Evolutionary conservation across 2,113 vertebrate species (phyloP).

Genomic region (Tichodroma muraria): DNA sequence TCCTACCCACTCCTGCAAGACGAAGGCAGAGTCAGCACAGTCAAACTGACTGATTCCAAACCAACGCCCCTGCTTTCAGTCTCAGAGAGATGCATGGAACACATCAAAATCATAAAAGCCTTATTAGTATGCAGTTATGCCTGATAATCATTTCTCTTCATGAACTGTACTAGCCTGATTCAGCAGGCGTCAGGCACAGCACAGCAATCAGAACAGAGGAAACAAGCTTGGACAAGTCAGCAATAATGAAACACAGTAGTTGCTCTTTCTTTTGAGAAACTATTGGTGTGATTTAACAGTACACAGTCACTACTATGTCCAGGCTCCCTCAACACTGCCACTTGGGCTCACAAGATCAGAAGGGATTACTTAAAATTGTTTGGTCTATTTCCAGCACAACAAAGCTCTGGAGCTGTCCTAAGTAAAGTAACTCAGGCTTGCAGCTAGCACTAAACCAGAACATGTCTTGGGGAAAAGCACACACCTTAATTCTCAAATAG

Average conservation of each 20-base stretch:
- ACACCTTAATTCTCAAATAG: not conserved
- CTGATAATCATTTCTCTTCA: constrained; percentile 16
- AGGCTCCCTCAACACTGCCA: not conserved
- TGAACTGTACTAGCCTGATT: not conserved
- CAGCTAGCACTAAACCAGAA: not conserved
- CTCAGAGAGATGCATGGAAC: not conserved
- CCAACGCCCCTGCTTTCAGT: not conserved
- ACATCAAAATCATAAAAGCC: not conserved
- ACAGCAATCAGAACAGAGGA: constrained; percentile 6
- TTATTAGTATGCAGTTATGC: not conserved
- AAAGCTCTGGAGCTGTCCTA: not conserved
- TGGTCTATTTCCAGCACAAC: not conserved
- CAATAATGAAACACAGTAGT: not conserved
- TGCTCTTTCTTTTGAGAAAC: not conserved
- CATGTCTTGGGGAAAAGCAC: not conserved
- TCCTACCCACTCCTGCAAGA: constrained; percentile 93
- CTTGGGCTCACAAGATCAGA: not conserved
- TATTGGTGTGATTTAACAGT: not conserved
- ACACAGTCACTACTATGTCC: not conserved
- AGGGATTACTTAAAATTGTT: not conserved
- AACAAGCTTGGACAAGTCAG: constrained; percentile 17
- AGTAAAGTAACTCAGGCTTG: not conserved
- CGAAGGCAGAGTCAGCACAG: not conserved
- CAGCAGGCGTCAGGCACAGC: not conserved
- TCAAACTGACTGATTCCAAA: not conserved